Base-by-base conservation (phyloP, 2,113 vertebrate genomes). In the Pipra filicauda region DNA sequence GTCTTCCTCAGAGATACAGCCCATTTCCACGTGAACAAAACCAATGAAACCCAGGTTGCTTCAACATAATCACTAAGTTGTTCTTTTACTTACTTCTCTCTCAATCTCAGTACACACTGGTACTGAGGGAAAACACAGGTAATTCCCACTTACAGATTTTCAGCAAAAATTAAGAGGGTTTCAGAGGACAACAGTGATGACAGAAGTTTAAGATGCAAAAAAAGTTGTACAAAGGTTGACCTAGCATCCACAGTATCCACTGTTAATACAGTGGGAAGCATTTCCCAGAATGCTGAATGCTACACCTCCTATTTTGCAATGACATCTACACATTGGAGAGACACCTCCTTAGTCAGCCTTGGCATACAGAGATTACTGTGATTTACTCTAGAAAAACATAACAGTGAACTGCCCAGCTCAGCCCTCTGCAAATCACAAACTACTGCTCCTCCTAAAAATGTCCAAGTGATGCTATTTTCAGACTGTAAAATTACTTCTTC, bases 401-500 rank as follows among this genome's bases (percentile, higher is more conserved):
- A 55, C 6, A 21, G 5, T 31, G 41, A 95, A 84, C 35, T 61
- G 44, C 58, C 37, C 61, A 58, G 10, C 30, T 55, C 8, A 75
- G 66, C 35, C 44, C 55, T 72, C 66, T 91, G 66, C 84, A 89
- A 91, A 75, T 46, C 70, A 81, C 70, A 33, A 57, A 55, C 65
- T 30, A 73, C 59, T 23, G 5, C 41, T 52, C 62, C 52, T 83
- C 24, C 75, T 75, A 62, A 39, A 77, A 81, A 72, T 23, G 28
- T 30, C 80, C 62, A 75, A 65, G 57, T 11, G 35, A 61, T 61
- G 57, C 44, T 57, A 49, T 75, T 89, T 89, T 69, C 77, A 88
- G 48, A 48, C n/a, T 70, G 35, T 67, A 87, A 81, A 89, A 93
- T 59, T 64, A 81, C 30, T 81, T 76, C 69, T 91, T 72, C 39